These are phyloP conservation scores for Neoniphon sammara DNA, from an alignment of 2,797 vertebrate species.

Conservation along the genomic window DNA sequence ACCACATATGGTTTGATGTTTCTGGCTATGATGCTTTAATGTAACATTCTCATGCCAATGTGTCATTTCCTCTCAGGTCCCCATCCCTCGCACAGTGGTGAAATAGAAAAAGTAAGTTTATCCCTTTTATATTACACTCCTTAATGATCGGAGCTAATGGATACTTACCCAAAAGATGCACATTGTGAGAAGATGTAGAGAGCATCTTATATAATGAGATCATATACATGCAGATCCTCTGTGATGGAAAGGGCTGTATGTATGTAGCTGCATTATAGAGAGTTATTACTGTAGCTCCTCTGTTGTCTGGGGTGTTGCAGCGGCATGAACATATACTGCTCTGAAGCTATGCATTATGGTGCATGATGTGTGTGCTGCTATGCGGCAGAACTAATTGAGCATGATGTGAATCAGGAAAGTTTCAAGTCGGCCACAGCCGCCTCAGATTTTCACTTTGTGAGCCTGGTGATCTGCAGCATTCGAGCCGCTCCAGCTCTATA, in stretches of 20 bases:
- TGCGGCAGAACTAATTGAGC: constrained; percentile 84
- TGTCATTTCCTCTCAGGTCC: constrained; percentile 78
- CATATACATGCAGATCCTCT: constrained; percentile 20
- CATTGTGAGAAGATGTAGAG: constrained; percentile 4
- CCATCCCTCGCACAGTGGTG: constrained; percentile 79
- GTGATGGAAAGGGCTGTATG: constrained; percentile 1
- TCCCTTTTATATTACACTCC: constrained; percentile 37
- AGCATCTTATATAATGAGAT: constrained; percentile 26
- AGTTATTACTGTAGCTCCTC: constrained; percentile 41
- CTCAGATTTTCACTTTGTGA: constrained; percentile 51
- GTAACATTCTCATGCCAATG: constrained; percentile 54
- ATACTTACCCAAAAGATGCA: constrained; percentile 6
- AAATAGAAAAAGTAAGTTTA: constrained; percentile 85
- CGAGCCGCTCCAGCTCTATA: constrained; percentile 6
- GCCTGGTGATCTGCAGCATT: constrained; percentile 28
- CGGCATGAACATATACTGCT: constrained; percentile 68
- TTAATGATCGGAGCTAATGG: constrained; percentile 15
- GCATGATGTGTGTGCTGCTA: constrained; percentile 82
- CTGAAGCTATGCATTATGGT: constrained; percentile 73
- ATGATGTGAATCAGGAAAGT: constrained; percentile 80
- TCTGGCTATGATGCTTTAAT: constrained; percentile 32
- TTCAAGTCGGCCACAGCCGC: constrained; percentile 64
- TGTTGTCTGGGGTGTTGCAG: constrained; percentile 72
- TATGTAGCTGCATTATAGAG: constrained; percentile 28
- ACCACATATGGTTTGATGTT: constrained; percentile 29